phyloP scores from a whole-genome alignment of 1,140 invertebrate species.

The Armadillidium nasatum region DNA sequence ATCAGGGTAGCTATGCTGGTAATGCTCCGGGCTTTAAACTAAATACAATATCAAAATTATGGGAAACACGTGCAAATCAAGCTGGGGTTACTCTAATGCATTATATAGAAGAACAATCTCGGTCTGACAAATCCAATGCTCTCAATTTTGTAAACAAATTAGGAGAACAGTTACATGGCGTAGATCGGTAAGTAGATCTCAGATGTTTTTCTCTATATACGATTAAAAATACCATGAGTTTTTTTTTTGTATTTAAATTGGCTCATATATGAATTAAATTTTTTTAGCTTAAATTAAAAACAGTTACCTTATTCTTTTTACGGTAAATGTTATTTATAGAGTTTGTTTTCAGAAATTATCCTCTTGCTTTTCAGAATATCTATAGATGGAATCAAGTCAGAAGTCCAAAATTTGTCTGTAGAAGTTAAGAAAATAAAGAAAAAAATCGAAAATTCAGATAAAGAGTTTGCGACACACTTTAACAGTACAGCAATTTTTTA shows the following conservation, averaged over 20 bases:
- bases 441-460: constrained; percentile 70
- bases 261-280: no score
- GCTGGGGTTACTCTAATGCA: constrained; percentile 95
- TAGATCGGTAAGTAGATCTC: background rate
- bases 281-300: no score
- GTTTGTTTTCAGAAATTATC: background rate
- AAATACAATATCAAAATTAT: constrained; percentile 86
- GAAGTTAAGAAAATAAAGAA: constrained; percentile 67
- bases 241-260: no score
- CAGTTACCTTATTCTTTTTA: no score
- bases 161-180: constrained; percentile 54
- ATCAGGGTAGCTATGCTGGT: constrained; percentile 88
- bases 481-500: constrained; percentile 71
- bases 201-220: no score
- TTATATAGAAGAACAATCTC: constrained; percentile 82
- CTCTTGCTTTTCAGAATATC: constrained; percentile 62
- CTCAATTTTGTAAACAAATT: constrained; percentile 74
- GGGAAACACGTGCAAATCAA: constrained; percentile 92
- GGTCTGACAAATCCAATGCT: constrained; percentile 72
- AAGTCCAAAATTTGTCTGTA: constrained; percentile 72
- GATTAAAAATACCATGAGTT: no score
- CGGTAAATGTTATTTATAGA: no score
- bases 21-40: constrained; percentile 93
- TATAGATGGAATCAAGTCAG: constrained; percentile 81
- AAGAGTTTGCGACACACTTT: constrained; percentile 72